Base-by-base conservation (phyloP, 2,113 vertebrate species). In the Vulpes vulpes region DNA sequence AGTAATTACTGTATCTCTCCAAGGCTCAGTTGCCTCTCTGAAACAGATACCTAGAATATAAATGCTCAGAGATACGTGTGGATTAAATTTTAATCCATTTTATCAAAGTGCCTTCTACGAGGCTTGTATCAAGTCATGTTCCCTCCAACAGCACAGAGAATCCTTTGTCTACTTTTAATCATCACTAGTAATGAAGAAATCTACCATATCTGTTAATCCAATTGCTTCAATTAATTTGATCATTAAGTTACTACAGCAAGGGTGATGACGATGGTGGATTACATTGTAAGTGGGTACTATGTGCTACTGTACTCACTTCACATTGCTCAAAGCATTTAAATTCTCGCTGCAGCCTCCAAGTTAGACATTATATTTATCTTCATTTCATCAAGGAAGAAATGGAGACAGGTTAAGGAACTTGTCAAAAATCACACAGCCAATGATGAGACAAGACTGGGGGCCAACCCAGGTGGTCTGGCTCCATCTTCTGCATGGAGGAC, bases 71-170 rank as follows among this genome's bases (percentile, higher is more conserved):
- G 55, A 57, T 23, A 27, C 0, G 7, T 60, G 27, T 11, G 15
- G 16, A 38, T 94, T 89, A 62, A 25, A 94, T 83, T 94, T 32
- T 83, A 60, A 86, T 35, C 17, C 67, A 67, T 49, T 91, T 91
- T 55, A 80, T 62, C 32, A 57, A 79, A 83, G 49, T 20, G 1
- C 8, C 62, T 65, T 74, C 57, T 23, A 30, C 57, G 27, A 85
- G 78, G 11, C 30, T 87, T 62, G 38, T 35, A 74, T 27, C 5
- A 71, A 74, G 57, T 69, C 38, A 62, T 3, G 32, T 30, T 87
- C 30, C 22, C 15, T 51, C 32, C 60, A 74, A n/a, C 1, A 38
- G 19, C 38, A 62, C 5, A 67, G 12, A 55, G 27, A 11, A 8
- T 53, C 20, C 11, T 23, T 76, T 64, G 7, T 60, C 53, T 57